Evolutionary conservation across 2,797 vertebrate species (phyloP).

Genomic region (Champsocephalus esox): DNA sequence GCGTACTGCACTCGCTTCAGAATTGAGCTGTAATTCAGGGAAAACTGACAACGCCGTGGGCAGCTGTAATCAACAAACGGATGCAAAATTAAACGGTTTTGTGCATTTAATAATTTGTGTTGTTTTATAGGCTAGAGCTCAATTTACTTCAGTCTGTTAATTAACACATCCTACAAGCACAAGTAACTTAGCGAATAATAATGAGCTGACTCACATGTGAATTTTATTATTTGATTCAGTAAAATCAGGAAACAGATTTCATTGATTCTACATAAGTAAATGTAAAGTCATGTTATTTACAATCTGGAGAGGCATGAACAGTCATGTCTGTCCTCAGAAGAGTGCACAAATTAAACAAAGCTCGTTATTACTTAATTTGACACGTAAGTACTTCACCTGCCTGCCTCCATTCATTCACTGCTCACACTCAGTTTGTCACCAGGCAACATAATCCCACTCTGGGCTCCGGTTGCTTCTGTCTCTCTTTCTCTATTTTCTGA

Average conservation of each 20-base stretch:
- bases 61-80: conserved; percentile 50
- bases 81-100: conserved; percentile 48
- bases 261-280: conserved; percentile 28
- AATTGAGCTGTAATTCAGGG: conserved; percentile 72
- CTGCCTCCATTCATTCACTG: conserved; percentile 12
- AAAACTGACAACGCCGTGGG: conserved; percentile 55
- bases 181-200: conserved; percentile 11
- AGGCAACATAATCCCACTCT: conserved; percentile 29
- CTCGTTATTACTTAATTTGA: conserved; percentile 19
- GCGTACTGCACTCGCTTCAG: conserved; percentile 48
- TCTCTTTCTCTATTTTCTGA: conserved; percentile 40
- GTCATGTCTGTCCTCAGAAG: not conserved
- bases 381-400: not conserved
- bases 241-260: conserved; percentile 1
- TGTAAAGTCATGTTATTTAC: not conserved
- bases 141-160: conserved; percentile 41
- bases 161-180: conserved; percentile 34
- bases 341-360: conserved; percentile 22
- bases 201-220: conserved; percentile 1
- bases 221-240: not conserved
- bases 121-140: conserved; percentile 27
- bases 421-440: conserved; percentile 8
- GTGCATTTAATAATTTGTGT: conserved; percentile 15
- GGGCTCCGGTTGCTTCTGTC: conserved; percentile 43
- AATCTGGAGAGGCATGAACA: not conserved